These are phyloP conservation scores for Pocillopora meandrina DNA, from an alignment of 92 coral and sea anemone species.

Conservation along the genomic window DNA sequence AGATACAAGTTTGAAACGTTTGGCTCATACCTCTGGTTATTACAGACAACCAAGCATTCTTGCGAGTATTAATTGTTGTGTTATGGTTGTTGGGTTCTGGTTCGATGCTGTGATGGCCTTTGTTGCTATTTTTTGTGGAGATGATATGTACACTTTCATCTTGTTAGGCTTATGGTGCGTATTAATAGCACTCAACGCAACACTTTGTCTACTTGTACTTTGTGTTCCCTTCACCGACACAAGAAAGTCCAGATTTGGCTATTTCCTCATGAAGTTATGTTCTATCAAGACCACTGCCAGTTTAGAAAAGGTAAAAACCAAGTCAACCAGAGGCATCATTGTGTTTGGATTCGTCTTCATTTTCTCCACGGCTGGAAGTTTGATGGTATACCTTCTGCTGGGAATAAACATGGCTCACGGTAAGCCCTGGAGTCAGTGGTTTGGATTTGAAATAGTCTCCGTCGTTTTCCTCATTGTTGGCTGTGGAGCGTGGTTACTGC, in stretches of 20 bases:
- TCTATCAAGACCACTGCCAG: neutral
- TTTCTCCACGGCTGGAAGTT: neutral
- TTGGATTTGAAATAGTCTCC: neutral
- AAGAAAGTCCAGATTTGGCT: neutral
- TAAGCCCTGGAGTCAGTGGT: conserved; percentile 19
- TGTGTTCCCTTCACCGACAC: neutral
- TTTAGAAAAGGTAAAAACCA: neutral
- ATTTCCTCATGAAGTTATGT: neutral
- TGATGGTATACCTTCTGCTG: neutral
- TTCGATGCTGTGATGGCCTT: neutral
- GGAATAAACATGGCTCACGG: neutral
- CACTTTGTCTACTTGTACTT: neutral
- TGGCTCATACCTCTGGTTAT: neutral
- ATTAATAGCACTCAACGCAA: neutral
- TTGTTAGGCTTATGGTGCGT: conserved; percentile 1
- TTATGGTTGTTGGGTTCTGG: conserved; percentile 3
- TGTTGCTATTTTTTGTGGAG: neutral
- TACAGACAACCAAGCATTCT: too few relatives aligned
- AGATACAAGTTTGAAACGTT: neutral
- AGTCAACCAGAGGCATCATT: neutral
- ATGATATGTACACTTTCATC: neutral
- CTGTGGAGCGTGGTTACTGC: neutral
- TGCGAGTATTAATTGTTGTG: neutral
- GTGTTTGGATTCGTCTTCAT: neutral
- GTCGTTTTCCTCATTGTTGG: neutral